Conservation (phyloP, 2,888 invertebrate species). For the Ophioninae sp. region DNA sequence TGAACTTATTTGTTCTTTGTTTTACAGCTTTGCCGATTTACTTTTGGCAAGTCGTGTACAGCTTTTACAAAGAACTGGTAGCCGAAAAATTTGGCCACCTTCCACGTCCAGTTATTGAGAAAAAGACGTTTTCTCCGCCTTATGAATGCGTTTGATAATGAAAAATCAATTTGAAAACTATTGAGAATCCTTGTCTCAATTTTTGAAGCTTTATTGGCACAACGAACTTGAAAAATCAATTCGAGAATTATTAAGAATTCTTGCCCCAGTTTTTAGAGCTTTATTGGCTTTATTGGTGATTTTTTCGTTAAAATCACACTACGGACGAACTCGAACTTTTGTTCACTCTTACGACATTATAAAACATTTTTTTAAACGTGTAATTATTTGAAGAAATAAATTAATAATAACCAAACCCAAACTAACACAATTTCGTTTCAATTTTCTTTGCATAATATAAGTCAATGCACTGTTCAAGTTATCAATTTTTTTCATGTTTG, state of each 20-base stretch:
- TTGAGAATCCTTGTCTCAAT: background rate
- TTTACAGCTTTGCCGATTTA: slow-evolving; percentile 43
- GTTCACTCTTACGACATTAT: background rate
- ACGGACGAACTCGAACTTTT: background rate
- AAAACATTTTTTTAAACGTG: background rate
- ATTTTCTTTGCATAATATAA: no score
- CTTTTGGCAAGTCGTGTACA: slow-evolving; percentile 51
- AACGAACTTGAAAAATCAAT: background rate
- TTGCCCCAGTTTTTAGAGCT: no score
- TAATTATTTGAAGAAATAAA: background rate
- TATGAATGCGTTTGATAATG: slow-evolving; percentile 28
- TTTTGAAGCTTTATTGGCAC: background rate
- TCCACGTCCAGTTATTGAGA: background rate
- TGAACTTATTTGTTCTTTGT: background rate
- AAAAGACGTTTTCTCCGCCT: background rate
- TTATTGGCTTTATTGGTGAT: no score
- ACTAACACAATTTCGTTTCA: no score
- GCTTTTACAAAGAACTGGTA: slow-evolving; percentile 48
- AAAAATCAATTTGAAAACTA: background rate
- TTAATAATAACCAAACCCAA: background rate
- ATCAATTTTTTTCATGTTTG: no score
- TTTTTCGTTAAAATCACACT: background rate
- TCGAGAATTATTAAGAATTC: no score
- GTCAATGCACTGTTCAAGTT: no score
- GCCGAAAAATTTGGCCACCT: slow-evolving; percentile 34